Percentiles rank a stretch among this genome's conserved stretches.
Conservation (phyloP, 64 coral and sea anemone species). For the Platygyra sinensis region DNA sequence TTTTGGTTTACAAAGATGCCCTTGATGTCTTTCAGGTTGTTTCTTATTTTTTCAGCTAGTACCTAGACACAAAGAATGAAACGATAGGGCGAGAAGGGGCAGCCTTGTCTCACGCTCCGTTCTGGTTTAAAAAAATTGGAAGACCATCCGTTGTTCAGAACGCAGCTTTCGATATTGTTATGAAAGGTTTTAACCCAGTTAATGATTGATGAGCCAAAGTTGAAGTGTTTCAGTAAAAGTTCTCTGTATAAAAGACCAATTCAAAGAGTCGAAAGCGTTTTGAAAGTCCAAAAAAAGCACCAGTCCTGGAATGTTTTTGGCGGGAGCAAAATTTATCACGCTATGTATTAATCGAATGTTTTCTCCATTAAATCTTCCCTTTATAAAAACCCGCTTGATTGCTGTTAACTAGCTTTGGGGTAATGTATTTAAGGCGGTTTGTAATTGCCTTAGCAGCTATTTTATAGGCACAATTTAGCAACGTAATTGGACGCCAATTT, state of each 20-base stretch:
- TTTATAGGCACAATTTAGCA: constrained; percentile 37
- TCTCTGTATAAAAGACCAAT: constrained; percentile 52
- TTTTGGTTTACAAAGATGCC: background rate
- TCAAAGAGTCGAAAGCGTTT: constrained; percentile 27
- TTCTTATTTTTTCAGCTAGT: constrained; percentile 35
- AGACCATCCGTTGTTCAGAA: constrained; percentile 48
- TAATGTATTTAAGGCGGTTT: background rate
- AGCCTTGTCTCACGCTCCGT: constrained; percentile 57
- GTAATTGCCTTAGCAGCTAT: constrained; percentile 16
- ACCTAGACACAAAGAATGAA: constrained; percentile 46
- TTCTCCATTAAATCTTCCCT: constrained; percentile 22
- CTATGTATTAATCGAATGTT: constrained; percentile 13
- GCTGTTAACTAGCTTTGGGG: background rate
- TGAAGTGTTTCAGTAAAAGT: constrained; percentile 31
- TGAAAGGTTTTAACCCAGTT: constrained; percentile 54
- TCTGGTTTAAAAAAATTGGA: constrained; percentile 45
- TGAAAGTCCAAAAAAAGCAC: background rate
- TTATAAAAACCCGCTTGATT: background rate
- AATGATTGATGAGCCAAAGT: constrained; percentile 47
- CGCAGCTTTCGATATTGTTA: constrained; percentile 38
- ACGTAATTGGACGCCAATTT: constrained; percentile 28
- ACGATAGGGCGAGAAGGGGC: constrained; percentile 42
- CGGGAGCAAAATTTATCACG: background rate
- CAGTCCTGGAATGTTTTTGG: background rate
- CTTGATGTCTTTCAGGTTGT: constrained; percentile 25